Conservation (phyloP, 2,797 vertebrate genomes). For the Poecilia gillii region DNA sequence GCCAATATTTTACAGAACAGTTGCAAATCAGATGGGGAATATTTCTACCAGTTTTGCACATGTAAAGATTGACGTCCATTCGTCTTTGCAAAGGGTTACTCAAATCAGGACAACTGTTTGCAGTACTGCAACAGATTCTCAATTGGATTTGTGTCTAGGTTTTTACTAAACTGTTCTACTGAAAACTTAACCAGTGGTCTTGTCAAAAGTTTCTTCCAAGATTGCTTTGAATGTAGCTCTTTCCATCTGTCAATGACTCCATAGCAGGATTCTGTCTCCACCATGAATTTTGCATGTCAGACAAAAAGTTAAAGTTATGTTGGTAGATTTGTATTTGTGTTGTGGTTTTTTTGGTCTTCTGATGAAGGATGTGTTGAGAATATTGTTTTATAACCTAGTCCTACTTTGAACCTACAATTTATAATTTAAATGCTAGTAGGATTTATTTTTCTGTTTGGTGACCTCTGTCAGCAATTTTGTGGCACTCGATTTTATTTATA, state of each 20-base stretch:
- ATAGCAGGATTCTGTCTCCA: not conserved
- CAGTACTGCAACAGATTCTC: not conserved
- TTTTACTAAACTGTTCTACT: not conserved
- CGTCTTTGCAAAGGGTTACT: not conserved
- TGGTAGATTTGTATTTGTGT: not conserved
- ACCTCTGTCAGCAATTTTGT: not conserved
- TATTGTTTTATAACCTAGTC: not conserved
- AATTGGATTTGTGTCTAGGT: not conserved
- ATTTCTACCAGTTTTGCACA: not conserved
- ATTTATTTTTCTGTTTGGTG: not conserved
- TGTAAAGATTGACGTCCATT: not conserved
- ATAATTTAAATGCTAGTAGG: not conserved
- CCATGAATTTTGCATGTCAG: not conserved
- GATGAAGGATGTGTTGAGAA: not conserved
- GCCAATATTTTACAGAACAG: not conserved
- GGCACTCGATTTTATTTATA: not conserved
- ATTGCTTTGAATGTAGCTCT: not conserved
- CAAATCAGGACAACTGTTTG: not conserved
- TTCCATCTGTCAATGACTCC: not conserved
- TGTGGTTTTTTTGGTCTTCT: not conserved
- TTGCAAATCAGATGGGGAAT: not conserved
- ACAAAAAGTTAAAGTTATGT: not conserved
- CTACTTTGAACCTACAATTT: not conserved
- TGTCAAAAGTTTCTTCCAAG: not conserved
- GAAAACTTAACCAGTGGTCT: not conserved